phyloP scores from a whole-genome alignment of 2,888 invertebrate genomes.

The Lasiommata megera region DNA sequence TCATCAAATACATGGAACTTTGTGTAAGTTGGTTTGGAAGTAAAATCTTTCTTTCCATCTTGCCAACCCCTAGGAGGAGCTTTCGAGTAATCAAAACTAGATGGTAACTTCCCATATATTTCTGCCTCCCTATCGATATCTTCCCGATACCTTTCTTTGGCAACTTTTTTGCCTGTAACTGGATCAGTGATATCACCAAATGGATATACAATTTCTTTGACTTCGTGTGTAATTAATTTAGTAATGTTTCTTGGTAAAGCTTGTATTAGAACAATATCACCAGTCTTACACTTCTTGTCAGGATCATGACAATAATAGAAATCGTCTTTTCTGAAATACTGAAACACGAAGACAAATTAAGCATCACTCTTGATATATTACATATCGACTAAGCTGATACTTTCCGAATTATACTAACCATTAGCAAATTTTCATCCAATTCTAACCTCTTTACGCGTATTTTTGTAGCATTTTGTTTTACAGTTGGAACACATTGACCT shows the following conservation, averaged over 20 bases:
- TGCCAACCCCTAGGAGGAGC: conserved; percentile 91
- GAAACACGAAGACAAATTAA: conserved; percentile 42
- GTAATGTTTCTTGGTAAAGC: conserved; percentile 87
- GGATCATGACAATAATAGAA: conserved; percentile 91
- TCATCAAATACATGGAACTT: conserved; percentile 90
- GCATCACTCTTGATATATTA: neutral
- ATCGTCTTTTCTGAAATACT: conserved; percentile 90
- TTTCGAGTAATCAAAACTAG: conserved; percentile 87
- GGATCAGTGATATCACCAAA: conserved; percentile 94
- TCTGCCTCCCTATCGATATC: conserved; percentile 85
- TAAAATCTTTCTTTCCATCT: conserved; percentile 91
- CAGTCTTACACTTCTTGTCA: conserved; percentile 87
- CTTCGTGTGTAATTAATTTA: conserved; percentile 88
- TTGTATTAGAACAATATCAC: conserved; percentile 91
- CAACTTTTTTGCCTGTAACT: conserved; percentile 89
- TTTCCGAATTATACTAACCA: conserved; percentile 79
- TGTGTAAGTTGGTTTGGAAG: conserved; percentile 87
- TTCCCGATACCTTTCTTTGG: conserved; percentile 87
- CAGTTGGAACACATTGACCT: conserved; percentile 89
- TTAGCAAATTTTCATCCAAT: conserved; percentile 87
- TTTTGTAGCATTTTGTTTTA: conserved; percentile 89
- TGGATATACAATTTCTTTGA: conserved; percentile 89
- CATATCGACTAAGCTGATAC: no score
- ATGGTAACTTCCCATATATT: conserved; percentile 85
- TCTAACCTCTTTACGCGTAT: conserved; percentile 88